Conservation (phyloP, 2,797 vertebrate genomes). For the Kryptolebias ocellatus region DNA sequence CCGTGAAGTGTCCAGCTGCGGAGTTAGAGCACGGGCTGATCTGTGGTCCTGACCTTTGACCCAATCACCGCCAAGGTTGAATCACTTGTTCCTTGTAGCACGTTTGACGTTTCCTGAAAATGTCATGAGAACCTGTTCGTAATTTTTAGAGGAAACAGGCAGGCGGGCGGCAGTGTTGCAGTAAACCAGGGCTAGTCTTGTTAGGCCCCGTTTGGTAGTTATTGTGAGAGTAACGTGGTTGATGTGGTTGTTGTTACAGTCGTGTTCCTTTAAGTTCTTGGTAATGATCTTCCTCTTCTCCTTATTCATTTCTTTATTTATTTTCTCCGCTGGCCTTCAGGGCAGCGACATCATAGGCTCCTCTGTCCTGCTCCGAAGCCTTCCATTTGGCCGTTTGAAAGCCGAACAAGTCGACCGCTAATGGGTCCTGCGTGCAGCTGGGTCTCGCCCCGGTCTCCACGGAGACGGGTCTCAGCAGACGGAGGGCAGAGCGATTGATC, state of each 20-base stretch:
- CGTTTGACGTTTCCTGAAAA: too few relatives aligned
- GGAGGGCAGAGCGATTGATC: slow-evolving; percentile 52
- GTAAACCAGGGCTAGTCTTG: neutral
- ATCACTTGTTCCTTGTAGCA: too few relatives aligned
- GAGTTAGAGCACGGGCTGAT: too few relatives aligned
- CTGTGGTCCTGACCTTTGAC: too few relatives aligned
- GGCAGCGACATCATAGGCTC: slow-evolving; percentile 23
- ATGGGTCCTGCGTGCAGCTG: slow-evolving; percentile 68
- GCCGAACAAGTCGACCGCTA: slow-evolving; percentile 62
- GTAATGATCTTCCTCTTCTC: slow-evolving; percentile 5
- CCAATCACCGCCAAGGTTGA: too few relatives aligned
- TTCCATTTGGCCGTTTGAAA: slow-evolving; percentile 65
- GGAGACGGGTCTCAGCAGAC: slow-evolving; percentile 65
- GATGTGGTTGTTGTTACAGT: slow-evolving; percentile 5
- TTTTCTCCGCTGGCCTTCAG: neutral
- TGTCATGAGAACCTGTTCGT: too few relatives aligned
- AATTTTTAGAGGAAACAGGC: too few relatives aligned
- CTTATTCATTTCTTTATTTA: neutral
- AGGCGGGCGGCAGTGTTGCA: neutral
- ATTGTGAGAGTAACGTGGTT: slow-evolving; percentile 25
- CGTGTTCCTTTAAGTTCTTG: slow-evolving; percentile 18
- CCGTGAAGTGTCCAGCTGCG: too few relatives aligned
- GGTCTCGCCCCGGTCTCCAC: slow-evolving; percentile 71
- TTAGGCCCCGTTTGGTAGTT: slow-evolving; percentile 2
- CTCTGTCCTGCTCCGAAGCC: slow-evolving; percentile 46